These are phyloP conservation scores for Pseudorhiza aurosa DNA, from an alignment of 30 jellyfish, hydroid and myxozoan species.

Conservation along the genomic window DNA sequence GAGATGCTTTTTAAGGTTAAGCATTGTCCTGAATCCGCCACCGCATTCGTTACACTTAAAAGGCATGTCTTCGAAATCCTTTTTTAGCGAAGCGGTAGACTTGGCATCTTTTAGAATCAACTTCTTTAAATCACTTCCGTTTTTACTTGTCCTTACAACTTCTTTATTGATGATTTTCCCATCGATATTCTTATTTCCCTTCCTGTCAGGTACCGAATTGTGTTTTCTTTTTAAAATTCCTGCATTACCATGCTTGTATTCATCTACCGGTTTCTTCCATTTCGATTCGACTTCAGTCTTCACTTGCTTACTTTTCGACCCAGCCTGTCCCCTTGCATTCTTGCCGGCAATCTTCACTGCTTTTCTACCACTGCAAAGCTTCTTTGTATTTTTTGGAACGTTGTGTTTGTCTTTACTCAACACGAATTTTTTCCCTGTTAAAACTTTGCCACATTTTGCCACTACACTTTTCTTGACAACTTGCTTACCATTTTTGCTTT, in stretches of 20 bases:
- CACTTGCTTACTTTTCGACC: not conserved
- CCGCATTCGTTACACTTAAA: conserved; percentile 68
- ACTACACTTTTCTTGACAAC: not conserved
- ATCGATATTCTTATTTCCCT: not conserved
- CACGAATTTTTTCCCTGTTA: not conserved
- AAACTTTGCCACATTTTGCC: not conserved
- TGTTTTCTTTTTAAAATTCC: not conserved
- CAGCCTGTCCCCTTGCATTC: not conserved
- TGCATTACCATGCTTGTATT: not conserved
- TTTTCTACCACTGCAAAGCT: not conserved
- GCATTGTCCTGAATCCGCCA: conserved; percentile 44
- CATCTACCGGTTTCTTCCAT: not conserved
- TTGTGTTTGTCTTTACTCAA: not conserved
- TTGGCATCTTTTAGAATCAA: not conserved
- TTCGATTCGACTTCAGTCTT: not conserved
- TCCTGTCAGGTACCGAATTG: not conserved
- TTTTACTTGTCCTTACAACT: not conserved
- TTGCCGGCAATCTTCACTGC: not conserved
- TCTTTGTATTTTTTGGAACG: not conserved
- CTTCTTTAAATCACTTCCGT: not conserved
- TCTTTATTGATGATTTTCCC: not conserved
- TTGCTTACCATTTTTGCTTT: not conserved
- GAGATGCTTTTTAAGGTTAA: conserved; percentile 51
- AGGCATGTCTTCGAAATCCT: conserved; percentile 1
- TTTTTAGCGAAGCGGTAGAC: not conserved